phyloP scores from a whole-genome alignment of 2,888 invertebrate species.

The Lasius fuliginosus region DNA sequence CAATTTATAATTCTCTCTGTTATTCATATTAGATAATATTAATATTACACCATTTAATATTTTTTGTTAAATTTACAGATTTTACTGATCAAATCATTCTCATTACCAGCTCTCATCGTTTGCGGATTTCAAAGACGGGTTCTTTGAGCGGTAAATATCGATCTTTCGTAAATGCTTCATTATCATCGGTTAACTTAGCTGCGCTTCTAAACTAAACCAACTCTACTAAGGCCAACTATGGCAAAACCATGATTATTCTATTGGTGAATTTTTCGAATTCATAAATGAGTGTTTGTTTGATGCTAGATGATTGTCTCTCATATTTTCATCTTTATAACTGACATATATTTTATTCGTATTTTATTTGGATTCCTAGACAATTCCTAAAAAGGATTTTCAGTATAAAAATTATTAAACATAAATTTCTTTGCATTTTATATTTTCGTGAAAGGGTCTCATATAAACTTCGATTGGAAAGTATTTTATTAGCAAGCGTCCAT shows the following conservation, averaged over 20 bases:
- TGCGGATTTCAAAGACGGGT: slow-evolving; percentile 80
- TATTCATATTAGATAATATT: slow-evolving; percentile 29
- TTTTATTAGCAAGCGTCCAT: neutral
- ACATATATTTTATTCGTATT: neutral
- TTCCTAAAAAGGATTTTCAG: neutral
- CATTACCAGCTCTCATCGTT: slow-evolving; percentile 73
- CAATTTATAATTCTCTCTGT: no score
- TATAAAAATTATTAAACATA: no score
- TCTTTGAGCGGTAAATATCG: slow-evolving; percentile 53
- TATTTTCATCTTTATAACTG: neutral
- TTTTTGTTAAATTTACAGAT: neutral
- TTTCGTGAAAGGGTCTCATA: neutral
- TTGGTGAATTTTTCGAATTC: no score
- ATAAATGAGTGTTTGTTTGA: neutral
- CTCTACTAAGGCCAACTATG: neutral
- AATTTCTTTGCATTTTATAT: no score
- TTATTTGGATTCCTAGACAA: neutral
- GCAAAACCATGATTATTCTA: slow-evolving; percentile 4
- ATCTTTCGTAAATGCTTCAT: neutral
- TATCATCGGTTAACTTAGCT: neutral
- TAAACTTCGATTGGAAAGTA: neutral
- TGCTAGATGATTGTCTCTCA: neutral
- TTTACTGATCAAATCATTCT: neutral
- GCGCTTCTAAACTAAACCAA: slow-evolving; percentile 9
- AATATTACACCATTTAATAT: slow-evolving; percentile 37